A percentile compares a stretch with the other conserved stretches of the same genome.
phyloP scores from a whole-genome alignment of 1,140 invertebrate species.

The Triops longicaudatus region DNA sequence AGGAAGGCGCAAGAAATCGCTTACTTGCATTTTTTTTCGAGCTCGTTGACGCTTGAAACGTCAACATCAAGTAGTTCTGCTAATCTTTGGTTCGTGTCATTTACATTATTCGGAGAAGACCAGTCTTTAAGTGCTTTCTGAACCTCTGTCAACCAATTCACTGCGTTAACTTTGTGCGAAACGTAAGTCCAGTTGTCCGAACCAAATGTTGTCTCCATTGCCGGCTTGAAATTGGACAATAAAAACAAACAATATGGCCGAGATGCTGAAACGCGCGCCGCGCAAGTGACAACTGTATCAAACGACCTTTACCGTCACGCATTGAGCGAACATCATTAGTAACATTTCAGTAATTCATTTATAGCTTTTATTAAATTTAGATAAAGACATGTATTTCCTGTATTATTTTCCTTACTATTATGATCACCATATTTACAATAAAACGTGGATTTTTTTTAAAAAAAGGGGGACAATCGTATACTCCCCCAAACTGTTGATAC shows the following conservation, averaged over 20 bases:
- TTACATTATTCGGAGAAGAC: neutral
- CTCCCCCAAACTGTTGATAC: too few species aligned
- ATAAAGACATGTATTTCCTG: too few species aligned
- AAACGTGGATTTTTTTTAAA: too few species aligned
- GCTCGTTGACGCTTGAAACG: neutral
- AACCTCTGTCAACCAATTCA: neutral
- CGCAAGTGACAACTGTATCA: too few species aligned
- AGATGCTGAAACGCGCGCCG: neutral
- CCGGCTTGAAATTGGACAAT: neutral
- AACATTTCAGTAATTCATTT: too few species aligned
- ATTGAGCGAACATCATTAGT: too few species aligned
- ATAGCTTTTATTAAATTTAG: too few species aligned
- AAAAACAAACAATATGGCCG: neutral
- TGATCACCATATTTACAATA: too few species aligned
- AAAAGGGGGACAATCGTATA: too few species aligned
- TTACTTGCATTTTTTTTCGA: conserved; percentile 14
- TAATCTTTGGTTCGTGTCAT: neutral
- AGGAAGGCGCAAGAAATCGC: too few species aligned
- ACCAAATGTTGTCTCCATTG: neutral
- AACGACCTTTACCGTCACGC: too few species aligned
- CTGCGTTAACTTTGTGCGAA: neutral
- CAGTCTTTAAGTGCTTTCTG: neutral
- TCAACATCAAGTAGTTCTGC: neutral
- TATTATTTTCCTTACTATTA: too few species aligned
- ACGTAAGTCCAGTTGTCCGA: neutral